Conservation (phyloP, 2,797 vertebrate genomes). For the Acanthis flammea region DNA sequence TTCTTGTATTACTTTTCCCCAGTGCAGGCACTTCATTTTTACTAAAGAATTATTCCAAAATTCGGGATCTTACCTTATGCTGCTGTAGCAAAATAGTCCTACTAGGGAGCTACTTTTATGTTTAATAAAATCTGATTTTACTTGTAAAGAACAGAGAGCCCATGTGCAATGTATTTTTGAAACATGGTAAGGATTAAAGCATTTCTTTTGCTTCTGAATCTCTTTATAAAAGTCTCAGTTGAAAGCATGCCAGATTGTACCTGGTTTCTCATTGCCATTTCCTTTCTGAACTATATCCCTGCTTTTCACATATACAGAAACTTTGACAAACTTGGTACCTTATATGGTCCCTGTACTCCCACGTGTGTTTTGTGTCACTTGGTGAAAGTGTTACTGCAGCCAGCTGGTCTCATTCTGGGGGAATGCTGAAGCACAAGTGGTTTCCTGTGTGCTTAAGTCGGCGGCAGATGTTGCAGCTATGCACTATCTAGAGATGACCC, state of each 20-base stretch:
- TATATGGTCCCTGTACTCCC: not conserved
- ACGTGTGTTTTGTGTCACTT: not conserved
- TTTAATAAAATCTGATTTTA: not conserved
- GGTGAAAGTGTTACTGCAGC: not conserved
- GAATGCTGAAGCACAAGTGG: not conserved
- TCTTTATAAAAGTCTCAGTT: not conserved
- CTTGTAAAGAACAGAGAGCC: not conserved
- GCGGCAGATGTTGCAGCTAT: not conserved
- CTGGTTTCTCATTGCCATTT: not conserved
- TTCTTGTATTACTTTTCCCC: not conserved
- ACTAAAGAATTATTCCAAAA: not conserved
- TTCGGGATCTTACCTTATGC: not conserved
- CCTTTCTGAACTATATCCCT: not conserved
- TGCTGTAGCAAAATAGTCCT: not conserved
- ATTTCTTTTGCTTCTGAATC: not conserved
- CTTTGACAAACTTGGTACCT: not conserved
- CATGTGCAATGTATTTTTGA: not conserved
- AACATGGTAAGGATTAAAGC: not conserved
- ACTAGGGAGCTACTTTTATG: not conserved
- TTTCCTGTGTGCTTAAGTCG: not conserved
- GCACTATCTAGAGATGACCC: not conserved
- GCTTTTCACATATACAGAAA: not conserved
- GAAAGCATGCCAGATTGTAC: not conserved
- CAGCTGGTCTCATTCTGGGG: accelerated
- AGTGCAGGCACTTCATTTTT: not conserved